These are phyloP conservation scores for Caenorhabditis brenneri DNA, from an alignment of 1,140 invertebrate genomes.

Conservation along the genomic window DNA sequence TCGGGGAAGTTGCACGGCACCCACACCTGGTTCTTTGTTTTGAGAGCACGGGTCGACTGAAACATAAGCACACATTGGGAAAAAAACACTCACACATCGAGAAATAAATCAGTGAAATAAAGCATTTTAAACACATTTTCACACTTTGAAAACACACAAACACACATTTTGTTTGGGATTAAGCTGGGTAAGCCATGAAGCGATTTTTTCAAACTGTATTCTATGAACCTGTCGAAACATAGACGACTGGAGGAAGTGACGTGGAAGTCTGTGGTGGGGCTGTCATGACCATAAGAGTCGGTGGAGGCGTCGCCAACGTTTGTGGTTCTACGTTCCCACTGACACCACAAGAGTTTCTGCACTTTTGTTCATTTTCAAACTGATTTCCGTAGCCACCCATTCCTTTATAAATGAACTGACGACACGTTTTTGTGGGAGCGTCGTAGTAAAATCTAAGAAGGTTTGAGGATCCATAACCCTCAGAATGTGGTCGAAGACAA, in stretches of 20 bases:
- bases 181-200: neutral
- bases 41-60: constrained; percentile 64
- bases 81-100: neutral
- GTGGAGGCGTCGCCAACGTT: constrained; percentile 43
- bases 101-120: neutral
- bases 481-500: constrained; percentile 55
- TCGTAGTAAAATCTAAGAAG: constrained; percentile 57
- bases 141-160: neutral
- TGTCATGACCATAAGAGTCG: neutral
- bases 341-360: constrained; percentile 38
- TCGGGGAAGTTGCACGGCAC: constrained; percentile 54
- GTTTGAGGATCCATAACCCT: constrained; percentile 47
- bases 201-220: neutral
- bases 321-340: neutral
- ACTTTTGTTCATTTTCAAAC: constrained; percentile 47
- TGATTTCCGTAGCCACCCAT: constrained; percentile 51
- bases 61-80: constrained; percentile 49
- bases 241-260: neutral
- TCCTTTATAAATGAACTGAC: constrained; percentile 53
- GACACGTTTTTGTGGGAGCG: constrained; percentile 39
- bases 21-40: constrained; percentile 62
- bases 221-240: constrained; percentile 16
- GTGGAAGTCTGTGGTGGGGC: neutral
- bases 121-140: neutral
- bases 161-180: neutral